Conservation (phyloP, 2,797 vertebrate species). For the Morelia viridis region DNA sequence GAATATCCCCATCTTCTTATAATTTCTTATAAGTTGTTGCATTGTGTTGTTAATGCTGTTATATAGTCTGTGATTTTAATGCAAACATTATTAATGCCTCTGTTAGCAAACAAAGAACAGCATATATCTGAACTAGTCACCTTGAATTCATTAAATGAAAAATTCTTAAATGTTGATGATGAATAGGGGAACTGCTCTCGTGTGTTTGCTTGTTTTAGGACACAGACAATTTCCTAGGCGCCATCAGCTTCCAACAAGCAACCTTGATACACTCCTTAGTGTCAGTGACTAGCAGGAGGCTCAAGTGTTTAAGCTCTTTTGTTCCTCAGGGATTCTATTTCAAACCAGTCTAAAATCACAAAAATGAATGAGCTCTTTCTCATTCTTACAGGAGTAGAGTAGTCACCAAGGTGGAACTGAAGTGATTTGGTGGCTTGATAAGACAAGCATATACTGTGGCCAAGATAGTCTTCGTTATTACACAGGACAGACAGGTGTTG, state of each 20-base stretch:
- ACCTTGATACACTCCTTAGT: background rate
- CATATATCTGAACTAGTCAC: background rate
- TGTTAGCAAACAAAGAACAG: background rate
- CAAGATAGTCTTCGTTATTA: background rate
- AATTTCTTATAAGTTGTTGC: background rate
- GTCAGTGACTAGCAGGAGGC: conserved; percentile 4
- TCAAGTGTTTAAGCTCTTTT: conserved; percentile 10
- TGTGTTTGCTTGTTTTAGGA: background rate
- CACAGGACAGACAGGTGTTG: background rate
- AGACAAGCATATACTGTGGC: background rate
- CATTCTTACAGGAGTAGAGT: background rate
- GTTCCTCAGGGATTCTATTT: conserved; percentile 14
- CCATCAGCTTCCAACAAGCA: background rate
- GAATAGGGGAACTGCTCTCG: background rate
- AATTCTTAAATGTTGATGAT: background rate
- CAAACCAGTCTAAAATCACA: conserved; percentile 2
- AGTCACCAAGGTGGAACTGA: background rate
- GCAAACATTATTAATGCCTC: background rate
- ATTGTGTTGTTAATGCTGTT: background rate
- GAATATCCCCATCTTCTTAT: background rate
- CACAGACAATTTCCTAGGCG: background rate
- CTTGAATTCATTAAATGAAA: background rate
- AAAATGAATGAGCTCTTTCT: background rate
- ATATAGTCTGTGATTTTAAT: background rate
- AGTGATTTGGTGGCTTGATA: background rate